phyloP scores from a whole-genome alignment of 1,140 invertebrate genomes.

The Bicyclus anynana region DNA sequence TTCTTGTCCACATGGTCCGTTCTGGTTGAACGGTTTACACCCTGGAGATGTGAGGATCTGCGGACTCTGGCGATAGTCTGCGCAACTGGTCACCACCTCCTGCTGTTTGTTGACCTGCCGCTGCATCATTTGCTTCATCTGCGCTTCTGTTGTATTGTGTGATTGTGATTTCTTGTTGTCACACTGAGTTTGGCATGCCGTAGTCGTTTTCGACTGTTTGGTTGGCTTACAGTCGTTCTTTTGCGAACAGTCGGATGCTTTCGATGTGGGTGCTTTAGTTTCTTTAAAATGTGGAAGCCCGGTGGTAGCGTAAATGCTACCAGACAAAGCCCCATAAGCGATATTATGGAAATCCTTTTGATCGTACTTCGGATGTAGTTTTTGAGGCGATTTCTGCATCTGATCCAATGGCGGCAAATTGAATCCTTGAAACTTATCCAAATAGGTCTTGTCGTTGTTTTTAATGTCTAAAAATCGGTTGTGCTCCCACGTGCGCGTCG shows the following conservation, averaged over 20 bases:
- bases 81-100: constrained; percentile 53
- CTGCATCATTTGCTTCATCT: constrained; percentile 73
- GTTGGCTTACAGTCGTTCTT: constrained; percentile 68
- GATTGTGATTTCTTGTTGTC: constrained; percentile 61
- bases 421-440: constrained; percentile 76
- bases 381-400: constrained; percentile 74
- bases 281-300: constrained; percentile 70
- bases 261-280: constrained; percentile 54
- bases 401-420: constrained; percentile 78
- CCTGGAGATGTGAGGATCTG: constrained; percentile 59
- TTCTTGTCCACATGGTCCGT: constrained; percentile 55
- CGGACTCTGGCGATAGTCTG: constrained; percentile 59
- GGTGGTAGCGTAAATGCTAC: constrained; percentile 60
- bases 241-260: constrained; percentile 62
- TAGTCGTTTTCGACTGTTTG: constrained; percentile 72
- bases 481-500: constrained; percentile 70
- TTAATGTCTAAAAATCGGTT: constrained; percentile 71
- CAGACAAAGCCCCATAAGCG: constrained; percentile 66
- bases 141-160: constrained; percentile 50
- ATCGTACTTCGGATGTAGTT: constrained; percentile 67
- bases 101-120: constrained; percentile 58
- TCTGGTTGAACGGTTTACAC: constrained; percentile 62
- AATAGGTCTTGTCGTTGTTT: constrained; percentile 70
- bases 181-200: constrained; percentile 71
- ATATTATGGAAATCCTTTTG: constrained; percentile 75